phyloP scores from a whole-genome alignment of 2,113 vertebrate genomes.

The Halcyon malimbica region DNA sequence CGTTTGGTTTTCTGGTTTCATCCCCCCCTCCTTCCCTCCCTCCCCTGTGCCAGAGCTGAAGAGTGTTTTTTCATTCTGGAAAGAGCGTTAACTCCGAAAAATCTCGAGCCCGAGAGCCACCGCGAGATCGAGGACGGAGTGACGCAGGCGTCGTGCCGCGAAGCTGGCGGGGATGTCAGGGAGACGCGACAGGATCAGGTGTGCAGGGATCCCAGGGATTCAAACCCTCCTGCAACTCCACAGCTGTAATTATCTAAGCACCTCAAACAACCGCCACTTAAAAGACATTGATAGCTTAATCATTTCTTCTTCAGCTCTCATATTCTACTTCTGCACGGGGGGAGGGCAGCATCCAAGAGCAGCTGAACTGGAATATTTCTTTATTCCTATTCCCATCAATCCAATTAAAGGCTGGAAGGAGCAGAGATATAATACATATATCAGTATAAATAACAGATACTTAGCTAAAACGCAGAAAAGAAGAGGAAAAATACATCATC shows the following conservation, averaged over 20 bases:
- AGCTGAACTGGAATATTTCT: neutral
- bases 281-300: neutral
- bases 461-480: neutral
- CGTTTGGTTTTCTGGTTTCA: neutral
- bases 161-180: neutral
- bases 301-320: neutral
- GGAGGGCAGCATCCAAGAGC: neutral
- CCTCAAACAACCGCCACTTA: neutral
- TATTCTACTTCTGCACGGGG: rapidly evolving
- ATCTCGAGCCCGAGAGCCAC: neutral
- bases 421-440: neutral
- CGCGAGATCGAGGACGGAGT: neutral
- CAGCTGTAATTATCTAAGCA: neutral
- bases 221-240: neutral
- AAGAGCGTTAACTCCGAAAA: conserved; percentile 18
- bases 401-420: neutral
- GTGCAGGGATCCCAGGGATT: conserved; percentile 13
- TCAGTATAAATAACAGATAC: neutral
- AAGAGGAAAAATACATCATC: neutral
- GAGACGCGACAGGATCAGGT: neutral
- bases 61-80: conserved; percentile 18
- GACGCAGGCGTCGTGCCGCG: conserved; percentile 6
- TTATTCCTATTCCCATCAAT: neutral
- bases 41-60: neutral
- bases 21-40: neutral